These are phyloP conservation scores for Notocelia uddmanniana DNA, from an alignment of 2,888 invertebrate genomes.

Conservation along the genomic window DNA sequence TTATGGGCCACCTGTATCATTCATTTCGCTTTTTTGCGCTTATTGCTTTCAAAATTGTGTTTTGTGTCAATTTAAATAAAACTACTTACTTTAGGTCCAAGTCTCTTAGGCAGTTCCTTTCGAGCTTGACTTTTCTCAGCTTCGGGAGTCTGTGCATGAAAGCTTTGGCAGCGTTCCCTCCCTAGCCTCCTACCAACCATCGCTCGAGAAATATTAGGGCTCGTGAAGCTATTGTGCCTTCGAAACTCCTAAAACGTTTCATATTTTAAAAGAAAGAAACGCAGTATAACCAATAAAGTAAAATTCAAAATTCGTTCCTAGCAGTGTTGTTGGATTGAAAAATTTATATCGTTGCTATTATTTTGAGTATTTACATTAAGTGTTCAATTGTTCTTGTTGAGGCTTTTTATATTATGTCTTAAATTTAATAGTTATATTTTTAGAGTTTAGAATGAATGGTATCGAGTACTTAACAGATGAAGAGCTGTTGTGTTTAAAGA, in stretches of 20 bases:
- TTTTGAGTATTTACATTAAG: too few relatives aligned
- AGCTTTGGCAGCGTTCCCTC: constrained; percentile 77
- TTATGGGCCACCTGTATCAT: too few relatives aligned
- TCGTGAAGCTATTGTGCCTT: constrained; percentile 74
- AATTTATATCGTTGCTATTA: too few relatives aligned
- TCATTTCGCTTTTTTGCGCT: neutral
- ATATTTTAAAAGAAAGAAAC: too few relatives aligned
- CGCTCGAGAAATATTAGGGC: constrained; percentile 63
- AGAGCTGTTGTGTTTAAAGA: constrained; percentile 44
- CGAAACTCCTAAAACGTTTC: constrained; percentile 64
- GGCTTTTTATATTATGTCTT: too few relatives aligned
- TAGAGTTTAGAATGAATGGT: neutral
- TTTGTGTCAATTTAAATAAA: neutral
- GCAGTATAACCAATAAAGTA: too few relatives aligned
- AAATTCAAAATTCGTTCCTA: too few relatives aligned
- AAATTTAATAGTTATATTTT: too few relatives aligned
- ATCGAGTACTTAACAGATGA: constrained; percentile 24
- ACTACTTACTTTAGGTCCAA: constrained; percentile 64
- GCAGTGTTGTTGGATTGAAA: too few relatives aligned
- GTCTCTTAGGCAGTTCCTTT: constrained; percentile 29
- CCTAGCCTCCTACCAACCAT: constrained; percentile 67
- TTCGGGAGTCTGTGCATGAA: constrained; percentile 64
- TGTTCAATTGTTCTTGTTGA: too few relatives aligned
- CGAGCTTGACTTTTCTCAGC: constrained; percentile 52
- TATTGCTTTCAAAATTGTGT: neutral